phyloP scores from a whole-genome alignment of 2,888 invertebrate species.

The Liodrosophila aerea region DNA sequence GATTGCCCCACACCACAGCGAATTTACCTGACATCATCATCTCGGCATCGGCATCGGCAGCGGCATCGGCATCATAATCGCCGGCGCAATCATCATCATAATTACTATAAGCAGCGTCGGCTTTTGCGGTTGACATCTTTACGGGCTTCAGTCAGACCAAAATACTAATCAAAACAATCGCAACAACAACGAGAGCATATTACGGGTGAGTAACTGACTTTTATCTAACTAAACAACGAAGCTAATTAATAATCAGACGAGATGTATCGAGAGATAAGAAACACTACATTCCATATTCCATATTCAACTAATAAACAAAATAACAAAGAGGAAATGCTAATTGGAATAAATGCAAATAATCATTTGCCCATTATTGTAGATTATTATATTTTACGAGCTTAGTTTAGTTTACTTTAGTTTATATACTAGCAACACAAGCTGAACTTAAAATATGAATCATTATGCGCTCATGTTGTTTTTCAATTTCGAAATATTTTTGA shows the following conservation, averaged over 20 bases:
- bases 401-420: too few relatives aligned
- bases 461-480: too few relatives aligned
- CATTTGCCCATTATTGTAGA: background rate
- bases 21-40: slow-evolving; percentile 56
- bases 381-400: too few relatives aligned
- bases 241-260: too few relatives aligned
- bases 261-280: too few relatives aligned
- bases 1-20: slow-evolving; percentile 15
- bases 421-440: too few relatives aligned
- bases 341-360: too few relatives aligned
- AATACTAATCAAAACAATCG: slow-evolving; percentile 20
- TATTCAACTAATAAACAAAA: background rate
- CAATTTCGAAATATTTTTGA: too few relatives aligned
- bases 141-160: slow-evolving; percentile 56
- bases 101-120: slow-evolving; percentile 33
- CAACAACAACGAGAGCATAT: slow-evolving; percentile 10
- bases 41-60: slow-evolving; percentile 20
- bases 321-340: background rate
- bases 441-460: too few relatives aligned
- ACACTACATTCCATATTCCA: too few relatives aligned
- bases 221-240: too few relatives aligned
- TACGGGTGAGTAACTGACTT: too few relatives aligned
- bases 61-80: slow-evolving; percentile 24
- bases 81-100: slow-evolving; percentile 19
- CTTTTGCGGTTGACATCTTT: slow-evolving; percentile 69